phyloP scores from a whole-genome alignment of 2,113 vertebrate genomes.

The Hyaena hyaena region DNA sequence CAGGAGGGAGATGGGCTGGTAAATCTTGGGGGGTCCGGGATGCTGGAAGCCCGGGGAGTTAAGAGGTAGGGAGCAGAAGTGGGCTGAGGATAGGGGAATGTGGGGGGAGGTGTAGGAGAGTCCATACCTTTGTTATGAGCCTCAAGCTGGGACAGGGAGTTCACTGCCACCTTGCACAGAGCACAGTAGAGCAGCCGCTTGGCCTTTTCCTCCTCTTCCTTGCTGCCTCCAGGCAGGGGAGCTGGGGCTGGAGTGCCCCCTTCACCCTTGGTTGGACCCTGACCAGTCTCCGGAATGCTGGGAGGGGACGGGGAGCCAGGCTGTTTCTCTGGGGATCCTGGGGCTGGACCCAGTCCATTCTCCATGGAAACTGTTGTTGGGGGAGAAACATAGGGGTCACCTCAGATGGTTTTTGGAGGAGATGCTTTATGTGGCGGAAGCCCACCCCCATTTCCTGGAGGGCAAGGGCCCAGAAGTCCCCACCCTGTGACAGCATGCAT shows the following conservation, averaged over 20 bases:
- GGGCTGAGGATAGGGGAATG: background rate
- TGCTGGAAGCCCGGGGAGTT: background rate
- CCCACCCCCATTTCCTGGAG: conserved; percentile 61
- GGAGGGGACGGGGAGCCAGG: conserved; percentile 79
- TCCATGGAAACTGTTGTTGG: conserved; percentile 76
- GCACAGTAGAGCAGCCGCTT: conserved; percentile 95
- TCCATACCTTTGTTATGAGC: conserved; percentile 95
- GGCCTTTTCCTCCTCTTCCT: conserved; percentile 93
- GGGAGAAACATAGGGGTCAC: conserved; percentile 69
- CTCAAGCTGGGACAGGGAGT: conserved; percentile 95
- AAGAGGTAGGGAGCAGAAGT: background rate
- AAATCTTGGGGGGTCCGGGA: background rate
- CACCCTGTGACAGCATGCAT: conserved; percentile 78
- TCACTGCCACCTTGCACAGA: conserved; percentile 96
- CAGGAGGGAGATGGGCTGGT: background rate
- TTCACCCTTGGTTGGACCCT: conserved; percentile 68
- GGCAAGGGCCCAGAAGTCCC: conserved; percentile 68
- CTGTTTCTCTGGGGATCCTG: conserved; percentile 81
- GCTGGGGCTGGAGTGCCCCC: conserved; percentile 66
- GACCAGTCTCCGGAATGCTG: conserved; percentile 74
- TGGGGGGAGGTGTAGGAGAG: background rate
- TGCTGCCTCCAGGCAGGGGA: conserved; percentile 79
- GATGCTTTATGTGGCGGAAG: conserved; percentile 41
- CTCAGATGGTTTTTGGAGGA: conserved; percentile 53
- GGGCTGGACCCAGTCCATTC: conserved; percentile 77